Percentiles rank a stretch among this genome's conserved stretches.
Conservation (phyloP, 2,113 vertebrate genomes). For the Hippopotamus amphibius region DNA sequence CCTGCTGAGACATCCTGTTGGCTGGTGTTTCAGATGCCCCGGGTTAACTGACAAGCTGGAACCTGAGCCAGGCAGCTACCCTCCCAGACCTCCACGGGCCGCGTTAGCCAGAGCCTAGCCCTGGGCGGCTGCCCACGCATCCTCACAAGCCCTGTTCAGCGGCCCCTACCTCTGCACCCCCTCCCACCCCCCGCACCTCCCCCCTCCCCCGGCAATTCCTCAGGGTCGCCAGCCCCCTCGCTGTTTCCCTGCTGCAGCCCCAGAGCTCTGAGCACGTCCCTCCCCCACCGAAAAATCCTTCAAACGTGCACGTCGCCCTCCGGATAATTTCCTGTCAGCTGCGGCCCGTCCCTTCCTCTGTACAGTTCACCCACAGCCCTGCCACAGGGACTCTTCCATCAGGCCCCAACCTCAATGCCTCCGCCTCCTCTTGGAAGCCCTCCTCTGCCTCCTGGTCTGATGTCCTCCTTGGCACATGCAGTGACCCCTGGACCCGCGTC, state of each 20-base stretch:
- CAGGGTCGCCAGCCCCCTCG: neutral
- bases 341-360: neutral
- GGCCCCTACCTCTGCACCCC: neutral
- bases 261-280: neutral
- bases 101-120: neutral
- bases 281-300: neutral
- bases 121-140: fast-evolving
- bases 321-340: neutral
- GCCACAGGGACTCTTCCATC: neutral
- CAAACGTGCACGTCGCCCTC: constrained; percentile 8
- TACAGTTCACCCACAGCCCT: neutral
- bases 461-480: neutral
- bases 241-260: neutral
- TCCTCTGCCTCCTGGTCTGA: neutral
- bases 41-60: neutral
- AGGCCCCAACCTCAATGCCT: neutral
- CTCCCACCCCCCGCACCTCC: neutral
- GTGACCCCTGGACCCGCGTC: neutral
- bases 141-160: neutral
- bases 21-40: neutral
- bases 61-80: constrained; percentile 17
- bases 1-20: neutral
- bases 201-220: neutral
- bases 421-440: neutral
- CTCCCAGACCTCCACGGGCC: neutral